Percentiles rank a stretch among this genome's conserved stretches.
These are phyloP conservation scores for Hucho hucho DNA, from an alignment of 2,113 vertebrate species.

Conservation along the genomic window DNA sequence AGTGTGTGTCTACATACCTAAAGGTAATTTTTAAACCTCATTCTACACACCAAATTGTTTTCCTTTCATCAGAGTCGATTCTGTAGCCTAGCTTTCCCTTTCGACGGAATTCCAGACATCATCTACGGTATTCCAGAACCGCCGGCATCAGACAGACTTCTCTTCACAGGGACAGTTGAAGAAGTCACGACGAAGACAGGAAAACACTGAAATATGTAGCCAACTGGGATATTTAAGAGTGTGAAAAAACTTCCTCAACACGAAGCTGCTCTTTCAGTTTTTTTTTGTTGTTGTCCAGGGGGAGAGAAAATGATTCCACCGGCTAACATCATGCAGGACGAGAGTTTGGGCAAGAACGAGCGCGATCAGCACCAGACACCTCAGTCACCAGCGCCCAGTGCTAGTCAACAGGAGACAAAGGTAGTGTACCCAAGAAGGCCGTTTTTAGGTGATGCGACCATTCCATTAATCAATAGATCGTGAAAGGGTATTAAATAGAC, in stretches of 20 bases:
- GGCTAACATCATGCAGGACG: constrained; percentile 64
- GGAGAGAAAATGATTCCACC: constrained; percentile 74
- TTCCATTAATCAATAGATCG: too few species aligned
- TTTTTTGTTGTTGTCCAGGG: constrained; percentile 5
- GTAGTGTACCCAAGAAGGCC: constrained; percentile 44
- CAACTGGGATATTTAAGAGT: neutral
- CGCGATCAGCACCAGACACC: constrained; percentile 63
- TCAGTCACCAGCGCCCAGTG: constrained; percentile 63
- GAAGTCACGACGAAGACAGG: neutral
- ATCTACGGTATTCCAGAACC: neutral
- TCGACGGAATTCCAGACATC: neutral
- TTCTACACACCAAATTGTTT: neutral
- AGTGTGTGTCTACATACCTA: neutral
- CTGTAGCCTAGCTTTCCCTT: neutral
- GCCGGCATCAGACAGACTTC: neutral
- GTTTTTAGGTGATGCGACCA: too few species aligned
- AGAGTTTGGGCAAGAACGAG: constrained; percentile 68
- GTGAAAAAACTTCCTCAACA: constrained; percentile 29
- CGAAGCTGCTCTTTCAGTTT: constrained; percentile 11
- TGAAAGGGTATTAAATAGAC: too few species aligned
- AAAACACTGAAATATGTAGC: neutral
- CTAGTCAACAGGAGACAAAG: constrained; percentile 75
- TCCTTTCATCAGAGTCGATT: neutral
- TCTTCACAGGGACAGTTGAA: neutral
- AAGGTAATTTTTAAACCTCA: neutral